These are phyloP conservation scores for Eucidaris tribuloides DNA, from an alignment of 35 echinoderm and acorn worm species.

Conservation along the genomic window DNA sequence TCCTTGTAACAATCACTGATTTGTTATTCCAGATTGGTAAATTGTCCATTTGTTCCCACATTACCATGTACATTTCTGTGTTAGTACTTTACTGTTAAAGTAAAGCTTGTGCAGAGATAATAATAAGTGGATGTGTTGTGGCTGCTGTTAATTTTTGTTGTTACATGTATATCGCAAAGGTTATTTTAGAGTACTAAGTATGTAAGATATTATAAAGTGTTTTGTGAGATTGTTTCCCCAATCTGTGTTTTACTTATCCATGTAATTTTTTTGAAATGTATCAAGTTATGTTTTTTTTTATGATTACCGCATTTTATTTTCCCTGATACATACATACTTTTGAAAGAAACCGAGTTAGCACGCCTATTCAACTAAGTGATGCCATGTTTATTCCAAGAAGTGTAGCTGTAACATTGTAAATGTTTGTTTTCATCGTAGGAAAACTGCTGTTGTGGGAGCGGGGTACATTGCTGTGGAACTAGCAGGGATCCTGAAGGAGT, in stretches of 20 bases:
- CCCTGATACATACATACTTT: background rate
- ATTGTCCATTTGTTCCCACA: no score
- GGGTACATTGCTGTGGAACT: slow-evolving; percentile 96
- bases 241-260: background rate
- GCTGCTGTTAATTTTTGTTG: no score
- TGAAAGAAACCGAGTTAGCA: background rate
- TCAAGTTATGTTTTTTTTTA: background rate
- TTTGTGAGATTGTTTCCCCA: no score
- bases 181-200: no score
- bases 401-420: background rate
- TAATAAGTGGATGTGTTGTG: no score
- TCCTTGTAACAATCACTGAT: no score
- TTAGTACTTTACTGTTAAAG: no score
- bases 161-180: no score
- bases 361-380: background rate
- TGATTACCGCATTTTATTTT: background rate
- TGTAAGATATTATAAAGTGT: no score
- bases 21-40: no score
- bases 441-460: slow-evolving; percentile 89
- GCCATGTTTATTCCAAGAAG: background rate
- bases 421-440: slow-evolving; percentile 44
- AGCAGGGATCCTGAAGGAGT: slow-evolving; percentile 83
- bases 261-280: background rate
- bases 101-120: no score
- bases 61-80: no score